Evolutionary conservation across 2,888 invertebrate species (phyloP), one percentile per base, ranked within the genome.

Genomic region (Rhingia campestris): DNA sequence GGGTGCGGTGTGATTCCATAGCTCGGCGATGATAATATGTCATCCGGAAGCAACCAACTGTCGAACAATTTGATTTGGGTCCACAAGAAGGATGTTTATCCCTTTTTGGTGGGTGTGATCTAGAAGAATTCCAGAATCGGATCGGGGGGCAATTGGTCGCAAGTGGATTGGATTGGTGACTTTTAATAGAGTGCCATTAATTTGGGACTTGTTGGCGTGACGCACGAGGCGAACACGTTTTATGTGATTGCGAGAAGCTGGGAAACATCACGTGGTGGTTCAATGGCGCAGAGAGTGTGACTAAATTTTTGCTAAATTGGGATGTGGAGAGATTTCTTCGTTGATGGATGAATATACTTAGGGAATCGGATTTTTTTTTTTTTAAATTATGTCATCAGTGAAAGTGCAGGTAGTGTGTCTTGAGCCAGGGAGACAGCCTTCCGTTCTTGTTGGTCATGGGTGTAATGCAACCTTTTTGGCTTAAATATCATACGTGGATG

Each of bases 41-140:
- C 64, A 75, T 80, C 66, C 74, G 84, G 80, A 80, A 84, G 79
- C 74, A 82, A 82, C 74, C 69, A 81, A 73, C 64, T 70, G 84
- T 84, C 80, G 74, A 75, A 58, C 69, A 33, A 66, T 70, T 80
- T 80, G 84, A 84, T 84, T 84, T 70, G 64, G 84, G 82, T 79
- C 30, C 22, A 6, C 22, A 6, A 64, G 74, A 58, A 84, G 51
- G 53, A 67, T 33, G 73, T 56, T 63, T 49, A 51, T 49, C 63
- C 56, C 63, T 56, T 70, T 61, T 22, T 59, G 53, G 5, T 37
- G 7, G 14, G 0, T 14, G 35, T n/a, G 59, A 69, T 53, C 4
- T 22, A 22, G 10, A 49, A 47, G 59, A 58, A 41, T 22, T 63
- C 22, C 22, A 63, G 63, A 82, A 74, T 79, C 61, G 77, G 77